Evolutionary conservation across 2,888 invertebrate genomes (phyloP).

Genomic region (Clunio marinus): DNA sequence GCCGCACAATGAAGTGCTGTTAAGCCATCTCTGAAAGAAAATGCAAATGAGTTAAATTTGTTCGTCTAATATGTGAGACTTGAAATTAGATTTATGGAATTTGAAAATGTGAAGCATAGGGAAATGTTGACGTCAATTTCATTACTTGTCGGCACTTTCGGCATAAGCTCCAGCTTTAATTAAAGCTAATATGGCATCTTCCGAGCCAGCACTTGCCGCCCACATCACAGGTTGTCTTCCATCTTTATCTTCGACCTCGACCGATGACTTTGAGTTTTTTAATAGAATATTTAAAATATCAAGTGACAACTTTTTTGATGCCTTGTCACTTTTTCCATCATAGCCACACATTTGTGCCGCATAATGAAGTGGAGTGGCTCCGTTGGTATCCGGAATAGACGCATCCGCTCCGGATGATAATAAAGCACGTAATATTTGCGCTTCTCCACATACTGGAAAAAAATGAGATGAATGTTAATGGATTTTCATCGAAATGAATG

Average conservation of each 20-base stretch:
- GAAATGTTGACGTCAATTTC: no score
- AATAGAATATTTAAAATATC: slow-evolving; percentile 74
- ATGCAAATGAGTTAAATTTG: no score
- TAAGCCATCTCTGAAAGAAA: slow-evolving; percentile 81
- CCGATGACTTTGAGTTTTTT: slow-evolving; percentile 71
- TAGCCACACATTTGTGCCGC: slow-evolving; percentile 95
- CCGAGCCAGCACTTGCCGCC: slow-evolving; percentile 96
- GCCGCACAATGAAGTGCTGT: slow-evolving; percentile 97
- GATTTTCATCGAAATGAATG: no score
- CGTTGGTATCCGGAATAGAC: slow-evolving; percentile 85
- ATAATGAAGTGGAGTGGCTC: slow-evolving; percentile 93
- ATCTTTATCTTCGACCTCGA: slow-evolving; percentile 85
- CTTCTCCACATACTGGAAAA: slow-evolving; percentile 94
- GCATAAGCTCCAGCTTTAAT: slow-evolving; percentile 82
- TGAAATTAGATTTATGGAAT: not conserved
- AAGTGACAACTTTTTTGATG: slow-evolving; percentile 48
- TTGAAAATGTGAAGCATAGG: no score
- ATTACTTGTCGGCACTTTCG: slow-evolving; percentile 73
- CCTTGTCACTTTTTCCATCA: slow-evolving; percentile 52
- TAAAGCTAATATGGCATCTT: slow-evolving; percentile 83
- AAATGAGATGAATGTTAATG: slow-evolving; percentile 42
- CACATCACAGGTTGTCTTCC: slow-evolving; percentile 91
- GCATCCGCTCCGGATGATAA: slow-evolving; percentile 82
- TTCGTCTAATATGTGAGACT: not conserved
- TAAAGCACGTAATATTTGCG: slow-evolving; percentile 79